A percentile compares a stretch with the other conserved stretches of the same genome.
These are phyloP conservation scores for Spheniscus humboldti DNA, from an alignment of 2,797 vertebrate species.

Conservation along the genomic window DNA sequence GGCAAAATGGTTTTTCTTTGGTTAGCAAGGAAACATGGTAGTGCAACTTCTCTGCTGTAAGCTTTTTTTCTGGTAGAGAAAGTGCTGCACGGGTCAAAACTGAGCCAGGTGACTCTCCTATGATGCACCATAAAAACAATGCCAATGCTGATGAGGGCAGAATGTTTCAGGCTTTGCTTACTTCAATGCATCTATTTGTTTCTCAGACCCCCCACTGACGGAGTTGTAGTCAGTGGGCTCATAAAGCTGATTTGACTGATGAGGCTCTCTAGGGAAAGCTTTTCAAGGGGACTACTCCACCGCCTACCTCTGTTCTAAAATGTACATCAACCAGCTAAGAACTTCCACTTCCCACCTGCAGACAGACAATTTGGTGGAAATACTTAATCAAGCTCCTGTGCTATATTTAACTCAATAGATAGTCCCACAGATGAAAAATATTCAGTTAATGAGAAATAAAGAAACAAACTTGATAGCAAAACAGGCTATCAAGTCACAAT, in stretches of 20 bases:
- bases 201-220: neutral
- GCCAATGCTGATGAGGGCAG: neutral
- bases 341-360: neutral
- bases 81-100: neutral
- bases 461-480: neutral
- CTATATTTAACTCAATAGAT: neutral
- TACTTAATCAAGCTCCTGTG: neutral
- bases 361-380: neutral
- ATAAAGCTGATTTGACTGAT: neutral
- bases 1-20: neutral
- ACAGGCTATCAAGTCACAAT: neutral
- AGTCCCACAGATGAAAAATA: neutral
- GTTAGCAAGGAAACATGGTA: neutral
- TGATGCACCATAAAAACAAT: neutral
- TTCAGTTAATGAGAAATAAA: neutral
- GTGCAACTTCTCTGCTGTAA: neutral
- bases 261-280: neutral
- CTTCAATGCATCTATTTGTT: neutral
- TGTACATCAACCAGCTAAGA: neutral
- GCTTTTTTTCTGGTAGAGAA: neutral
- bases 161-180: neutral
- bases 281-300: neutral
- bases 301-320: neutral
- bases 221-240: neutral
- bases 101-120: neutral